These are phyloP conservation scores for Hermaeophaga mercurialis DNA, from an alignment of 2,888 invertebrate genomes.

Conservation along the genomic window DNA sequence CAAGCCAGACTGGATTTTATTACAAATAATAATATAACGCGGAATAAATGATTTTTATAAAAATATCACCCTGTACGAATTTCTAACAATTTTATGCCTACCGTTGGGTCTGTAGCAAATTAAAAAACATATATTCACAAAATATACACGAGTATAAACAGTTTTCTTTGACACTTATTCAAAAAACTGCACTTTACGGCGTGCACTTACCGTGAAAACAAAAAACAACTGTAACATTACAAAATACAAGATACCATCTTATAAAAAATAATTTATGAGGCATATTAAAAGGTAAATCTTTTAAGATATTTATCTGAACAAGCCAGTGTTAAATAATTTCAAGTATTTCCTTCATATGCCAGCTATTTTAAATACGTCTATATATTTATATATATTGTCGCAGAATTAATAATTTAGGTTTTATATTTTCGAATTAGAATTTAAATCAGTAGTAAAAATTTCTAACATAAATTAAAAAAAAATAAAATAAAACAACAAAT, in stretches of 20 bases:
- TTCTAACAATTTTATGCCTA: too few relatives aligned
- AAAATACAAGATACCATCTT: constrained; percentile 29
- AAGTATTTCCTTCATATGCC: too few relatives aligned
- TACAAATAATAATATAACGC: neutral
- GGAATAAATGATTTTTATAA: too few relatives aligned
- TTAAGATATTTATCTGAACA: constrained; percentile 36
- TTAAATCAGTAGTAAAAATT: too few relatives aligned
- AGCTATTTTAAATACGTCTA: constrained; percentile 37
- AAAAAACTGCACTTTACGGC: neutral
- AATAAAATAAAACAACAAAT: too few relatives aligned
- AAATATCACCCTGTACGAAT: too few relatives aligned
- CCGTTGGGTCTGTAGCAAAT: too few relatives aligned
- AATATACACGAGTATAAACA: neutral
- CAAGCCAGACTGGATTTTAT: neutral
- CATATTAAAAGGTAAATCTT: constrained; percentile 36
- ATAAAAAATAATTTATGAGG: constrained; percentile 37
- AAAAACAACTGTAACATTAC: constrained; percentile 17
- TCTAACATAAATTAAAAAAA: too few relatives aligned
- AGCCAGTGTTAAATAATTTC: constrained; percentile 36
- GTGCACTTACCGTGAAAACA: neutral
- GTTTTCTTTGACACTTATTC: neutral
- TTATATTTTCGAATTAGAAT: too few relatives aligned
- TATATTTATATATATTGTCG: too few relatives aligned
- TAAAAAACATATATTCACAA: too few relatives aligned
- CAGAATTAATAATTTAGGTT: too few relatives aligned